These are phyloP conservation scores for Argyresthia goedartella DNA, from an alignment of 2,888 invertebrate species.

Conservation along the genomic window DNA sequence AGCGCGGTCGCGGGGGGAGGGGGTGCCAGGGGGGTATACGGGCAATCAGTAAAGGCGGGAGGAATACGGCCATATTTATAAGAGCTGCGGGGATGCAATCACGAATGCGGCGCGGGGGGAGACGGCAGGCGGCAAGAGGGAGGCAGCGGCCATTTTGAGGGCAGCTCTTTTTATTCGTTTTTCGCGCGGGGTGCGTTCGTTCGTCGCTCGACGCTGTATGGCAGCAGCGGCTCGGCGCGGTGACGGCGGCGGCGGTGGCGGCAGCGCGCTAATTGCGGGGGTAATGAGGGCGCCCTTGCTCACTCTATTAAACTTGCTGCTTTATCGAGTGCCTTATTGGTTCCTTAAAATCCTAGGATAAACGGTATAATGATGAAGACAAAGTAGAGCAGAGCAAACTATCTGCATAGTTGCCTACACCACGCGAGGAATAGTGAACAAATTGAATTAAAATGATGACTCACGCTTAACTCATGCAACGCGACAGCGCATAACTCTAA, in stretches of 20 bases:
- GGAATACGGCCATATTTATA: conserved; percentile 73
- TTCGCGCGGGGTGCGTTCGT: conserved; percentile 62
- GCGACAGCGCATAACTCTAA: background rate
- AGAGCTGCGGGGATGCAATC: conserved; percentile 73
- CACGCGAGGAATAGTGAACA: conserved; percentile 16
- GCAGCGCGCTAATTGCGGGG: conserved; percentile 69
- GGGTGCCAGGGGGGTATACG: conserved; percentile 68
- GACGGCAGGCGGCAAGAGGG: conserved; percentile 44
- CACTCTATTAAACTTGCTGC: conserved; percentile 66
- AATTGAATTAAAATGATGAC: conserved; percentile 60
- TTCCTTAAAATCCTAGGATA: conserved; percentile 63
- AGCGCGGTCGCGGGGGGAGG: conserved; percentile 69
- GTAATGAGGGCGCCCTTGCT: conserved; percentile 69
- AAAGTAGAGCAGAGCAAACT: conserved; percentile 39
- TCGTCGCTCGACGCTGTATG: conserved; percentile 3
- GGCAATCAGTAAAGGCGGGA: conserved; percentile 73
- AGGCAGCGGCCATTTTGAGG: conserved; percentile 81
- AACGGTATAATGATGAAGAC: too few species aligned
- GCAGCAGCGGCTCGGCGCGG: background rate
- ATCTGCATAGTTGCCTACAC: conserved; percentile 10
- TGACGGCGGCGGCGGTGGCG: conserved; percentile 11
- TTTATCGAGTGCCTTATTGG: conserved; percentile 69
- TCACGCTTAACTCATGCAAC: conserved; percentile 12
- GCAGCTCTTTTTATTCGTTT: conserved; percentile 76
- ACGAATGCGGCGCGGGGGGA: conserved; percentile 67